phyloP scores from a whole-genome alignment of 2,113 vertebrate species.

The Alexandromys fortis region DNA sequence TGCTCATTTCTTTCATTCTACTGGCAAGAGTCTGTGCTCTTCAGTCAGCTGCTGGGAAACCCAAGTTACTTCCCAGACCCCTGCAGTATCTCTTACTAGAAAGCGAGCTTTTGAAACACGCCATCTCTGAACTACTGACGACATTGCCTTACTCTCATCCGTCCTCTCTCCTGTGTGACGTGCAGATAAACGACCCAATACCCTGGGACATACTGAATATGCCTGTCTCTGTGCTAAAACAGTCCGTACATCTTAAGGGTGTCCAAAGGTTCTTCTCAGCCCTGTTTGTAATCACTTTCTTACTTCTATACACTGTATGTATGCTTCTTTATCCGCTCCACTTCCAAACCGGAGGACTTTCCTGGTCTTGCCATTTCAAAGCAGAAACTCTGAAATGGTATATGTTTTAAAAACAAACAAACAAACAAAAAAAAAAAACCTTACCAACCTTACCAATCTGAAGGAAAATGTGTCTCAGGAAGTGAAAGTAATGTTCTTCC shows the following conservation, averaged over 20 bases:
- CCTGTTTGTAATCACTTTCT: conserved; percentile 84
- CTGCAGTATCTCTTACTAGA: conserved; percentile 69
- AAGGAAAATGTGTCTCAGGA: conserved; percentile 64
- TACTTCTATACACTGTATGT: conserved; percentile 72
- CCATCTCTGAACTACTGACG: conserved; percentile 72
- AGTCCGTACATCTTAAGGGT: conserved; percentile 76
- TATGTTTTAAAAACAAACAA: conserved; percentile 12
- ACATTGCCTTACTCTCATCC: conserved; percentile 86
- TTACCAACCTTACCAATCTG: conserved; percentile 37
- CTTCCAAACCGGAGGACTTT: conserved; percentile 80
- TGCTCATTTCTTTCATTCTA: conserved; percentile 58
- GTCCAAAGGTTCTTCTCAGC: conserved; percentile 80
- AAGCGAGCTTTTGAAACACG: conserved; percentile 70
- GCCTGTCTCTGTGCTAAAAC: conserved; percentile 83
- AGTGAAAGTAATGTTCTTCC: conserved; percentile 32
- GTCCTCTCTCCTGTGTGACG: conserved; percentile 81
- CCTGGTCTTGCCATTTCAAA: conserved; percentile 79
- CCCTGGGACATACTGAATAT: conserved; percentile 84
- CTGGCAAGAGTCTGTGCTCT: conserved; percentile 60
- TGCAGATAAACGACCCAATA: conserved; percentile 85
- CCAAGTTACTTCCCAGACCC: conserved; percentile 65
- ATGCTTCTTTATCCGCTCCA: conserved; percentile 67
- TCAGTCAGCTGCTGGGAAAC: conserved; percentile 62
- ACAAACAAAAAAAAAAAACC: neutral
- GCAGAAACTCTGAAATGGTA: conserved; percentile 79